phyloP scores from a whole-genome alignment of 2,888 invertebrate genomes.

The Formica aserva region DNA sequence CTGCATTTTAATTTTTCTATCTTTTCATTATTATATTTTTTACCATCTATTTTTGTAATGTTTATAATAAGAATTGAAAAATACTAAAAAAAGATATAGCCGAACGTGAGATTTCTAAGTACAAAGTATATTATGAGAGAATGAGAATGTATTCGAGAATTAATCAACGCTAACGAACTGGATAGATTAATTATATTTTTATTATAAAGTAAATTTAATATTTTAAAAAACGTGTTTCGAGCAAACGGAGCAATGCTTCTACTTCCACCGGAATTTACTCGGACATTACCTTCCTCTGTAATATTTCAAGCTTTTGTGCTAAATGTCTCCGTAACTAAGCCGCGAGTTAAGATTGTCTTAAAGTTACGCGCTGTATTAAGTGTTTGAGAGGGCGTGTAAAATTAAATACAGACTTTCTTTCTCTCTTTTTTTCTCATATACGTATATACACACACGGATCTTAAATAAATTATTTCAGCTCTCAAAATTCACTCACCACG shows the following conservation, averaged over 20 bases:
- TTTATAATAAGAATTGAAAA: neutral
- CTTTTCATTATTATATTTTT: neutral
- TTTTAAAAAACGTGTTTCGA: neutral
- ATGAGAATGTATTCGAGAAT: neutral
- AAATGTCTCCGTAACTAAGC: conserved; percentile 14
- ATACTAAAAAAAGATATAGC: neutral
- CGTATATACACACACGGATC: neutral
- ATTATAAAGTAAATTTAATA: neutral
- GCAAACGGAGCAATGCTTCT: neutral
- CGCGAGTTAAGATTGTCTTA: neutral
- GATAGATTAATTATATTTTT: conserved; percentile 24
- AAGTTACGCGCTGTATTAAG: conserved; percentile 25
- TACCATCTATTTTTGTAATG: neutral
- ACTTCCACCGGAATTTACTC: neutral
- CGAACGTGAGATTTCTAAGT: neutral
- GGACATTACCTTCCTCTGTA: neutral
- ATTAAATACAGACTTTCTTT: conserved; percentile 22
- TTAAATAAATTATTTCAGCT: conserved; percentile 42
- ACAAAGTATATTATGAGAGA: neutral
- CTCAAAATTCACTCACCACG: conserved; percentile 34
- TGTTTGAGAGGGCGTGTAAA: conserved; percentile 16
- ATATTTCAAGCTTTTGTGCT: conserved; percentile 16
- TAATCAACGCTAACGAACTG: neutral
- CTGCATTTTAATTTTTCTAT: neutral
- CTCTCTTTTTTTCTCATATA: neutral